Conservation (phyloP, 1,140 invertebrate genomes). For the Onthophagus taurus region DNA sequence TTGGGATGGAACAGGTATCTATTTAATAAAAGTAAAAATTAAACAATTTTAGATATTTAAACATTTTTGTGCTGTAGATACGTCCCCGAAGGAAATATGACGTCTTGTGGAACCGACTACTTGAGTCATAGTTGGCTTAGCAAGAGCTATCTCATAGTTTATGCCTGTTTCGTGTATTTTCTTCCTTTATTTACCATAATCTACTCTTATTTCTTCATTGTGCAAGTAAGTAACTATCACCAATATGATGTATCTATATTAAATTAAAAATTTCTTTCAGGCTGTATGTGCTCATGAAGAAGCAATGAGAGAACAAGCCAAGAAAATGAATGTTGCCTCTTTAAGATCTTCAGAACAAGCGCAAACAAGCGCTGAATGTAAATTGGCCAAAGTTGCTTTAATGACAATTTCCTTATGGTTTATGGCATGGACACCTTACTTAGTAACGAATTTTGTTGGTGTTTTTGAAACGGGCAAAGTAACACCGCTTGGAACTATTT, state of each 20-base stretch:
- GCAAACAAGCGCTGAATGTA: conserved; percentile 60
- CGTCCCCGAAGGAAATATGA: conserved; percentile 81
- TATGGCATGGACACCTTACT: conserved; percentile 77
- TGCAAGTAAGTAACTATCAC: conserved; percentile 43
- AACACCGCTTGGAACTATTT: conserved; percentile 63
- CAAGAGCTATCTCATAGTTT: conserved; percentile 59
- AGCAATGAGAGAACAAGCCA: conserved; percentile 71
- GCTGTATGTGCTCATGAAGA: conserved; percentile 73
- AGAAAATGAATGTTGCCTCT: conserved; percentile 78
- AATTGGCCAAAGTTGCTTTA: conserved; percentile 71
- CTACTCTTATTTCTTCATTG: conserved; percentile 70
- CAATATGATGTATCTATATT: neutral
- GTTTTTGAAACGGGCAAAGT: conserved; percentile 58
- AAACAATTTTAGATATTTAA: conserved; percentile 1
- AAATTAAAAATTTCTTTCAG: conserved; percentile 28
- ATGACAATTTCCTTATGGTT: conserved; percentile 77
- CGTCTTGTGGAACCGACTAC: conserved; percentile 78
- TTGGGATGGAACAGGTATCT: conserved; percentile 73
- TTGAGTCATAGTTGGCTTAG: conserved; percentile 54
- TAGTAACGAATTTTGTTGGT: conserved; percentile 68
- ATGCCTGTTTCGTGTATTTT: conserved; percentile 63
- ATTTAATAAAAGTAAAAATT: neutral
- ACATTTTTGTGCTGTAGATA: conserved; percentile 46
- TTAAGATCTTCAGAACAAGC: conserved; percentile 57
- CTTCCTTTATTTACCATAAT: conserved; percentile 62